phyloP scores from a whole-genome alignment of 2,888 invertebrate species.

The Euplagia quadripunctaria region DNA sequence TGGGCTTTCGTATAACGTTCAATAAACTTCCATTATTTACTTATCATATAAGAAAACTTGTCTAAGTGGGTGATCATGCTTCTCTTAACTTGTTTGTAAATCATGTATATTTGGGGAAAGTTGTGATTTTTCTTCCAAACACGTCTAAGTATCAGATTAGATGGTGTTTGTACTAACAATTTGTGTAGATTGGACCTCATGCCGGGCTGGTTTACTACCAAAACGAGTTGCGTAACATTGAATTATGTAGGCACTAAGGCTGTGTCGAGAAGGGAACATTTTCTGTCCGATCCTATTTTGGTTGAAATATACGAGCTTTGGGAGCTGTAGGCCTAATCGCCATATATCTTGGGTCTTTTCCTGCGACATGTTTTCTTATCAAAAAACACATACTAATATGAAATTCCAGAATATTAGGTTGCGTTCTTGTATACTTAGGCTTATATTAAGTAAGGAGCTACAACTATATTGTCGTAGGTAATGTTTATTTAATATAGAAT shows the following conservation, averaged over 20 bases:
- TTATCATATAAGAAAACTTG: conserved; percentile 36
- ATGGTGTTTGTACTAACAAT: conserved; percentile 49
- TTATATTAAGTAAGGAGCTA: not conserved
- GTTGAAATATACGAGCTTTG: conserved; percentile 13
- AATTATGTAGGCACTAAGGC: conserved; percentile 20
- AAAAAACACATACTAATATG: not conserved
- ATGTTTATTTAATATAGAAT: not conserved
- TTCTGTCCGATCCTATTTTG: conserved; percentile 16
- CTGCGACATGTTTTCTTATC: conserved; percentile 13
- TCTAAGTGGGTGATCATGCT: conserved; percentile 57
- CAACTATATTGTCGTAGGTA: not conserved
- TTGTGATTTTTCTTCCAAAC: conserved; percentile 50
- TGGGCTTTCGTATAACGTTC: conserved; percentile 14
- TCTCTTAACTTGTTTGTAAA: conserved; percentile 47
- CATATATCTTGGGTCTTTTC: conserved; percentile 12
- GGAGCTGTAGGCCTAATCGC: conserved; percentile 9
- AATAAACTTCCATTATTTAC: conserved; percentile 35
- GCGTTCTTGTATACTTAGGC: not conserved
- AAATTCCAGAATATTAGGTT: conserved; percentile 4
- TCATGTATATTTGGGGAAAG: conserved; percentile 48
- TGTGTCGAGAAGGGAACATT: conserved; percentile 13
- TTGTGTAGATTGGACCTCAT: conserved; percentile 44
- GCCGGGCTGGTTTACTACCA: conserved; percentile 23
- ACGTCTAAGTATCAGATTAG: conserved; percentile 49
- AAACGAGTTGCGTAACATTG: conserved; percentile 26